Conservation (phyloP, 2,113 vertebrate genomes). For the Ctenodactylus gundi region DNA sequence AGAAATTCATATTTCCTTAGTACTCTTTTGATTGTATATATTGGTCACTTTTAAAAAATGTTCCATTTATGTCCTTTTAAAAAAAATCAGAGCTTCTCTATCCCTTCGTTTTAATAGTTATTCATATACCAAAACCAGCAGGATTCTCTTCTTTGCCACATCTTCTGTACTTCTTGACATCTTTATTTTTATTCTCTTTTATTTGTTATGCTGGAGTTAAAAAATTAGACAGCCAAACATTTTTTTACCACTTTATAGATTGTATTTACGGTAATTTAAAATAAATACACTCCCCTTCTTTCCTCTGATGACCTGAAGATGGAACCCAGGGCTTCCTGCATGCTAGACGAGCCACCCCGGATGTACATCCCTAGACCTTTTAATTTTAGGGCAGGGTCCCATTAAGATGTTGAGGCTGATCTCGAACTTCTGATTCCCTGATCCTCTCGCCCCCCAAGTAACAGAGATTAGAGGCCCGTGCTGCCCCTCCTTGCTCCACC, state of each 20-base stretch:
- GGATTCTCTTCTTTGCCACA: neutral
- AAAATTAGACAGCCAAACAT: neutral
- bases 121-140: neutral
- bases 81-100: neutral
- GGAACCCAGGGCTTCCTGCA: neutral
- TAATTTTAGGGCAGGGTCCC: neutral
- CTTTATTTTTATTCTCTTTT: neutral
- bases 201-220: neutral
- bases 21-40: neutral
- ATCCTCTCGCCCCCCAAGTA: neutral
- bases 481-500: neutral
- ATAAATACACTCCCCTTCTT: neutral
- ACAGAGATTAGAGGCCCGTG: neutral
- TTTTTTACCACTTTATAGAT: slow-evolving; percentile 1
- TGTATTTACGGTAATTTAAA: neutral
- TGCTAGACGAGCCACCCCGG: neutral
- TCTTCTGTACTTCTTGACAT: neutral
- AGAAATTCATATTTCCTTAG: slow-evolving; percentile 27
- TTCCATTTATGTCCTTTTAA: neutral
- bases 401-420: neutral
- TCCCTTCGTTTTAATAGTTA: slow-evolving; percentile 39
- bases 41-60: neutral
- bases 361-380: neutral
- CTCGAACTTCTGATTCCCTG: neutral
- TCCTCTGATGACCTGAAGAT: neutral